Base-by-base conservation (phyloP, 2,888 invertebrate genomes). In the Aradus depressus region DNA sequence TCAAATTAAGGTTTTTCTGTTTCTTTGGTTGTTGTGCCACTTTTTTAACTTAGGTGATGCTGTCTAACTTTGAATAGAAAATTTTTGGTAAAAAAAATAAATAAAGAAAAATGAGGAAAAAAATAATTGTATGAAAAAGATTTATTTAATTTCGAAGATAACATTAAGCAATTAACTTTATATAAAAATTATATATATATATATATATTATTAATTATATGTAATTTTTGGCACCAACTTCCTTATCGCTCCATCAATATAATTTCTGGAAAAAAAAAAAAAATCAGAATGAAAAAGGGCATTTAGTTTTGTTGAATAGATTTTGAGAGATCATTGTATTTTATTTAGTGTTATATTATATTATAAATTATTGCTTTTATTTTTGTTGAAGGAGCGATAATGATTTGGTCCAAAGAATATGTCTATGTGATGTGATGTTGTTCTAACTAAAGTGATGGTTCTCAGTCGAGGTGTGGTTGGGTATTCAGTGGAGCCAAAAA, bases 181-280 rank as follows among this genome's bases (percentile, higher is more conserved):
- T 45, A 45, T 12, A 31, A 25, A 28, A 43, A 28, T 28, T 43
- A 19, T 43, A 43, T 23, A n/a, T 43, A 31, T 21, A 43, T 47
- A 37, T 14, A 35, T 37, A 47, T 35, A 25, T 37, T 47, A 35
- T 47, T 18, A 35, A 32, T 34, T 43, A 26, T 19, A 42, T 50
- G n/a, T 10, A 38, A 41, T 42, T 34, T 42, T 44, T 52, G 55
- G 52, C 52, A 42, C 41, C 52, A 52, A 52, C 55, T 55, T 55
- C 55, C 52, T 55, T 55, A 55, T 55, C 52, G 55, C 55, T 55
- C 55, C 50, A 50, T 55, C 55, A 52, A 50, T 51, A 44, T 53
- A 31, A 44, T 19, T 31, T 32, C 47, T 19, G 37, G 19, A 32
- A 23, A 34, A 37, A 37, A 25, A 21, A 18, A 14, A 39, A 16